Base-by-base conservation (phyloP, 2,113 vertebrate genomes). In the Echinops telfairi region DNA sequence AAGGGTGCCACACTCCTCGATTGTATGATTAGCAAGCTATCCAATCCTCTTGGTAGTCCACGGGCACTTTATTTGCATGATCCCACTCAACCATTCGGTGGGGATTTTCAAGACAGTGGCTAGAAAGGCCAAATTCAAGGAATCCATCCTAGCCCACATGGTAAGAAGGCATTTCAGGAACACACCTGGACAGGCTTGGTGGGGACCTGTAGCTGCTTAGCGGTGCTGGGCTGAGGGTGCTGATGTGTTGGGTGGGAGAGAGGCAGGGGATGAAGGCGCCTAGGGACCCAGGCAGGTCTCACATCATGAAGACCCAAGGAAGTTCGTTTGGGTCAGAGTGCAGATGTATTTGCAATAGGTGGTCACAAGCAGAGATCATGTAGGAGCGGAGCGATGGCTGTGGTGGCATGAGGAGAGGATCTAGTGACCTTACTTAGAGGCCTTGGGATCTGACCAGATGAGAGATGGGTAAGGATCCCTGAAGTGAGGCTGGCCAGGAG, bases 351-450 rank as follows among this genome's bases (percentile, higher is more conserved):
- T 75, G 20, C 8, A 25, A 7, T 31, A 66, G 64, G 73, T 36
- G 22, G n/a, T 57, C n/a, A 38, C 60, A 38, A 23, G 10, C 0
- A 4, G 31, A 43, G 27, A 6, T 40, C 0, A 7, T 2, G 15
- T 6, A 14, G 36, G 20, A 62, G 20, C 27, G n/a, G 89, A 70
- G 57, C 11, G 75, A 17, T 29, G 2, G 20, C 36, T n/a, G 5
- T 81, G 25, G 14, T 31, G 78, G 27, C 43, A 27, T 66, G 31
- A 60, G 31, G 47, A 66, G 9, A 71, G 25, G 79, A 83, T 25
- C 8, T 20, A 8, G 20, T 10, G 19, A 0, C 27, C 47, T 73
- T n/a, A 0, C 17, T 27, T 19, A 20, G 66, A 31, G 16, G 82
- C 36, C 40, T n/a, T 68, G 75, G 27, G 16, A 29, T 19, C 3